A percentile compares a stretch with the other conserved stretches of the same genome.
These are phyloP conservation scores for Nomia melanderi DNA, from an alignment of 1,140 invertebrate species.

Conservation along the genomic window DNA sequence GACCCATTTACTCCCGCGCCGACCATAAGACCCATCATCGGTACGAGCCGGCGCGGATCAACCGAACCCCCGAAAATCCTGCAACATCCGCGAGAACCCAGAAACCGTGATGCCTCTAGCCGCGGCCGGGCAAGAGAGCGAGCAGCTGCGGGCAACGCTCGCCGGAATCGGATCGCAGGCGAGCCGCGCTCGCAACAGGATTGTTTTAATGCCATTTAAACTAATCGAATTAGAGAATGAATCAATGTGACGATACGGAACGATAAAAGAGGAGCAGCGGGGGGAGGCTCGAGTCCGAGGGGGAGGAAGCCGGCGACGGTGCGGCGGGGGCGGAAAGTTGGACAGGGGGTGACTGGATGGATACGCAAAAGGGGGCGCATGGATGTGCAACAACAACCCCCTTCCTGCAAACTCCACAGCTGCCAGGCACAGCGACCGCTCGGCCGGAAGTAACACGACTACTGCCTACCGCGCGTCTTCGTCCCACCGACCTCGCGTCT, in stretches of 20 bases:
- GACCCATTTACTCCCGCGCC: no score
- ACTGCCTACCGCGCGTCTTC: conserved; percentile 77
- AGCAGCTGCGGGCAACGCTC: conserved; percentile 66
- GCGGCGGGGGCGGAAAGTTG: conserved; percentile 12
- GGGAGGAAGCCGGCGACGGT: conserved; percentile 24
- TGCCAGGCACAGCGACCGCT: conserved; percentile 80
- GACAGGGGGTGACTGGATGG: conserved; percentile 53
- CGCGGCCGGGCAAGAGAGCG: conserved; percentile 61
- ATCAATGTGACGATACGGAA: conserved; percentile 76
- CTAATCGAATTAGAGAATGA: conserved; percentile 81
- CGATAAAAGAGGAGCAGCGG: conserved; percentile 50
- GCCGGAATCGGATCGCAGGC: conserved; percentile 23
- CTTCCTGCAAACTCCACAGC: conserved; percentile 79
- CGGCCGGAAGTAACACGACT: conserved; percentile 81
- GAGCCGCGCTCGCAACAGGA: conserved; percentile 72
- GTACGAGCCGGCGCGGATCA: no score
- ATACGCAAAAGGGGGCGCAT: conserved; percentile 68
- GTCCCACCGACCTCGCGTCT: conserved; percentile 57
- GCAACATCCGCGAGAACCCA: conserved; percentile 7
- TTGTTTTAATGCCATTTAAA: conserved; percentile 82
- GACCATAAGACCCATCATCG: no score
- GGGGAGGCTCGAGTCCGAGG: conserved; percentile 2
- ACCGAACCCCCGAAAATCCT: no score
- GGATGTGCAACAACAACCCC: conserved; percentile 70
- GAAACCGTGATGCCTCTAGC: not conserved